Conservation (phyloP, 2,113 vertebrate species). For the Tychaedon coryphoeus region DNA sequence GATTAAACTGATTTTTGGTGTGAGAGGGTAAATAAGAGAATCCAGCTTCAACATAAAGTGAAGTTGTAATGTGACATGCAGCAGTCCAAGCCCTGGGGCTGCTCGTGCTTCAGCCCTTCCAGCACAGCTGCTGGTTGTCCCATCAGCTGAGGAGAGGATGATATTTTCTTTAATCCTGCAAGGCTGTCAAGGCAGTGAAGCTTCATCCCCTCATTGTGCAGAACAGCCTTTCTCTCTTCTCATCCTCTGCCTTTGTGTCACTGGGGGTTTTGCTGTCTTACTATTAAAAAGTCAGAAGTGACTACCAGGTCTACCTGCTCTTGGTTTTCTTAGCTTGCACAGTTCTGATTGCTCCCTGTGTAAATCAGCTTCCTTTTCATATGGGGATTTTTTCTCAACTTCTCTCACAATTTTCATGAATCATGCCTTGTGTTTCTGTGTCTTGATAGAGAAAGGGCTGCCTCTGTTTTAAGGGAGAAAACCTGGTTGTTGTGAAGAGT, state of each 20-base stretch:
- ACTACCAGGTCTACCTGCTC: background rate
- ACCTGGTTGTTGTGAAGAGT: background rate
- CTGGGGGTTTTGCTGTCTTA: background rate
- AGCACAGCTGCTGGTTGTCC: background rate
- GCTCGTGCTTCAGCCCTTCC: background rate
- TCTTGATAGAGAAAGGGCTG: background rate
- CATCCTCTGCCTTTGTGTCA: background rate
- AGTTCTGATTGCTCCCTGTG: background rate
- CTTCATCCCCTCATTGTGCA: background rate
- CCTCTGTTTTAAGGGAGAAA: background rate
- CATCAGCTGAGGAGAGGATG: background rate
- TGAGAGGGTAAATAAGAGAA: background rate
- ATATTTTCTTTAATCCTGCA: background rate
- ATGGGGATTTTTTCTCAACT: background rate
- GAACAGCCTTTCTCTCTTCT: background rate
- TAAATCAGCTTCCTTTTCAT: background rate
- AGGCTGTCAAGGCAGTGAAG: background rate
- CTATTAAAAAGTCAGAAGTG: background rate
- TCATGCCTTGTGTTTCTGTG: background rate
- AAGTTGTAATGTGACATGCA: background rate
- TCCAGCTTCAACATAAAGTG: background rate
- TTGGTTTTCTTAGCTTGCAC: background rate
- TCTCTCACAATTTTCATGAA: background rate
- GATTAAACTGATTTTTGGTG: background rate
- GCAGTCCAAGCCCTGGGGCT: background rate